Percentiles rank a stretch among this genome's conserved stretches.
Evolutionary conservation across 1,140 invertebrate genomes (phyloP).

Genomic region (Drosophila repletoides): DNA sequence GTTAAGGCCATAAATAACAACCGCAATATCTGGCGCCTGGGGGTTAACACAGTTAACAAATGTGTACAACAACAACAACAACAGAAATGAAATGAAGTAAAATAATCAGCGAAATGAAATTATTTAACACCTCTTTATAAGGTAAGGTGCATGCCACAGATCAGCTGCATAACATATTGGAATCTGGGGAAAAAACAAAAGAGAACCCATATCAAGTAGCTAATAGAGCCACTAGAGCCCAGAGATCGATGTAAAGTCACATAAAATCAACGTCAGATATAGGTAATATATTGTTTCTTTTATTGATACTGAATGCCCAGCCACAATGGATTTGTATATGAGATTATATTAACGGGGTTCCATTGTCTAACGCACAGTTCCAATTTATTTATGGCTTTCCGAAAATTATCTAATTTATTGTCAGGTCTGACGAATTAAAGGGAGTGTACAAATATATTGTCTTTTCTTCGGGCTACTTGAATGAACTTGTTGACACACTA

Average conservation of each 20-base stretch:
- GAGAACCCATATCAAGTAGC: not conserved
- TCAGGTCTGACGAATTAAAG: not conserved
- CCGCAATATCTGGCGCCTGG: slow-evolving; percentile 9
- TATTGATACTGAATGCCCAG: not conserved
- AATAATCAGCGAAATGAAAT: slow-evolving; percentile 40
- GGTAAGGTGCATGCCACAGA: slow-evolving; percentile 18
- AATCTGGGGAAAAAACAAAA: not conserved
- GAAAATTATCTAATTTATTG: slow-evolving; percentile 65
- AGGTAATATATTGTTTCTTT: slow-evolving; percentile 3
- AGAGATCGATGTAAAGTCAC: not conserved
- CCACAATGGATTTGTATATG: not conserved
- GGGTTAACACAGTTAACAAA: slow-evolving; percentile 22
- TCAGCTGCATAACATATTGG: not conserved
- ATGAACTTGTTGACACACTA: slow-evolving; percentile 65
- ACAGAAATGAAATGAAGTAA: not conserved
- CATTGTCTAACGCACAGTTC: slow-evolving; percentile 9
- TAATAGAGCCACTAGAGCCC: not conserved
- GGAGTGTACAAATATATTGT: slow-evolving; percentile 23
- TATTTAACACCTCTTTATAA: slow-evolving; percentile 61
- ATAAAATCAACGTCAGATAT: too few species aligned
- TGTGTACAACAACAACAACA: slow-evolving; percentile 19
- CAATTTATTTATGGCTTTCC: slow-evolving; percentile 15
- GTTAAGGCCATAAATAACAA: slow-evolving; percentile 43
- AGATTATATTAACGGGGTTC: slow-evolving; percentile 19
- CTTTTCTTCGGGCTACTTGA: slow-evolving; percentile 46